A percentile compares a stretch with the other conserved stretches of the same genome.
Conservation (phyloP, 2,113 vertebrate genomes). For the Steatornis caripensis region DNA sequence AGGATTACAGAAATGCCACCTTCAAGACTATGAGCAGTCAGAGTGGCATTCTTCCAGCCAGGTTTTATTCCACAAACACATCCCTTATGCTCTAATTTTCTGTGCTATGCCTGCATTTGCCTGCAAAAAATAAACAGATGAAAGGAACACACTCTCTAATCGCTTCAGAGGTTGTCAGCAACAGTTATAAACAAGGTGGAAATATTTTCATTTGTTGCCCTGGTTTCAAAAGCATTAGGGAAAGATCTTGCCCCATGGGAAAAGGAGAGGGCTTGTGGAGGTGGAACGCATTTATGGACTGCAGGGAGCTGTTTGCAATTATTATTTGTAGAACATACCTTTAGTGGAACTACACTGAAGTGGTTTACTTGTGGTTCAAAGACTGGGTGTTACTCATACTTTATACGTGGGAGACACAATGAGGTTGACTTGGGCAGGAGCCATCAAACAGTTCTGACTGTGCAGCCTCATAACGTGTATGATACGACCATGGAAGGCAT, state of each 20-base stretch:
- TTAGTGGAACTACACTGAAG: background rate
- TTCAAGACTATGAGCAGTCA: background rate
- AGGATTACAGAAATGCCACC: background rate
- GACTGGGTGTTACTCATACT: background rate
- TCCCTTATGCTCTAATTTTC: background rate
- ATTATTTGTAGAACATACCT: background rate
- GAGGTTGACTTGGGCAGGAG: background rate
- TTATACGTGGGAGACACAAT: background rate
- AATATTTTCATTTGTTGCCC: background rate
- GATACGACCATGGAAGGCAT: background rate
- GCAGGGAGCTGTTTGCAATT: background rate
- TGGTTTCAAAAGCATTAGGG: background rate
- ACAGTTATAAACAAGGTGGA: background rate
- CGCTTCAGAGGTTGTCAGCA: background rate
- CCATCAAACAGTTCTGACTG: background rate
- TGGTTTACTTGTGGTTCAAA: background rate
- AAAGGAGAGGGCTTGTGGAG: background rate
- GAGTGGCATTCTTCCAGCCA: background rate
- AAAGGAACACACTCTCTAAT: background rate
- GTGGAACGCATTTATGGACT: background rate
- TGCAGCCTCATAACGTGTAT: background rate
- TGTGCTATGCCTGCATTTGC: background rate
- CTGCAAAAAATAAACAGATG: background rate
- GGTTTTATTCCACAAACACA: background rate
- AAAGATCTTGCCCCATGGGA: background rate